Evolutionary conservation across 2,888 invertebrate species (phyloP).

Genomic region (Gonocerus acuteangulatus): DNA sequence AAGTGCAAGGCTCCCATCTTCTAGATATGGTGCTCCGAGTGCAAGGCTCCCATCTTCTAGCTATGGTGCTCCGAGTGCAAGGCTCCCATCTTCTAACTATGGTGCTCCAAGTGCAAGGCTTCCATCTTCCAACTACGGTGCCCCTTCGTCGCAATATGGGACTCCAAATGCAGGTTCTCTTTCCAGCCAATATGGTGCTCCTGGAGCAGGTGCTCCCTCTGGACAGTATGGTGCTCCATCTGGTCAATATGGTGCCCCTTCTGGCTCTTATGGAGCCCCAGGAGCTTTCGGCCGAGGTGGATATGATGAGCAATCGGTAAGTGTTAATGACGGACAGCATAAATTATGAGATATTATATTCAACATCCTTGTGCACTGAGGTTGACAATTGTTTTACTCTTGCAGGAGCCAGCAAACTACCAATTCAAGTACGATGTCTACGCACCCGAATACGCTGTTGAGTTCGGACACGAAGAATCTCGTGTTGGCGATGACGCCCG

Average conservation of each 20-base stretch:
- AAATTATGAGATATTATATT: too few species aligned
- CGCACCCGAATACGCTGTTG: constrained; percentile 67
- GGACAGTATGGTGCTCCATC: not conserved
- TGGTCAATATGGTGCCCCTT: constrained; percentile 36
- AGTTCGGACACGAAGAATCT: constrained; percentile 76
- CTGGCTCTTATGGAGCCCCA: constrained; percentile 34
- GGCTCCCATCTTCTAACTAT: constrained; percentile 40
- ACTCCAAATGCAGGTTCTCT: constrained; percentile 28
- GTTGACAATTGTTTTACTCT: constrained; percentile 27
- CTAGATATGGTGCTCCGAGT: constrained; percentile 33
- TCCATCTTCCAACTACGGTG: constrained; percentile 31
- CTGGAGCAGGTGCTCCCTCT: constrained; percentile 19
- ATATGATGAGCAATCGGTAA: constrained; percentile 39
- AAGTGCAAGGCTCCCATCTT: constrained; percentile 24
- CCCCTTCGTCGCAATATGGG: constrained; percentile 41
- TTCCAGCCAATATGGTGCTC: constrained; percentile 33
- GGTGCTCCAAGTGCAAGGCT: constrained; percentile 25
- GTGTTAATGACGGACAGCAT: constrained; percentile 10
- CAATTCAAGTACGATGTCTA: constrained; percentile 80
- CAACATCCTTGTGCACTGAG: too few species aligned
- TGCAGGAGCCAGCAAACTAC: constrained; percentile 75
- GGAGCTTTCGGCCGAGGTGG: constrained; percentile 31
- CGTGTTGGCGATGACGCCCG: constrained; percentile 73
- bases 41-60: constrained; percentile 21
- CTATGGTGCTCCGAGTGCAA: constrained; percentile 38